A percentile compares a stretch with the other conserved stretches of the same genome.
Evolutionary conservation across 2,888 invertebrate species (phyloP).

Genomic region (Thereva unica): DNA sequence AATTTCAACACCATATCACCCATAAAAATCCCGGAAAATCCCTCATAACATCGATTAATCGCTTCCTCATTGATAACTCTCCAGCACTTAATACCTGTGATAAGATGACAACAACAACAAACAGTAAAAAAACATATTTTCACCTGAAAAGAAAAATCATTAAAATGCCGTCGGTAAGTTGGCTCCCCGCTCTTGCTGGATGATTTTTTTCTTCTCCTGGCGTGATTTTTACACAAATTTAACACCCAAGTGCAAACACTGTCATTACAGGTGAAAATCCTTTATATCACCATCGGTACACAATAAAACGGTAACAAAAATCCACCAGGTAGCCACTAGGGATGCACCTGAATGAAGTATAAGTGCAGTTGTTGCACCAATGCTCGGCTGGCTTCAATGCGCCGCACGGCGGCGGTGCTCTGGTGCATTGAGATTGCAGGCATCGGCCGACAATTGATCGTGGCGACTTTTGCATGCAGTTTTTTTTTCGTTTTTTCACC

Average conservation of each 20-base stretch:
- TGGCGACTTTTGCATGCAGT: no score
- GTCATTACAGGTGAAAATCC: neutral
- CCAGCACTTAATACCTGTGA: no score
- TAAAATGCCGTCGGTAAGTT: neutral
- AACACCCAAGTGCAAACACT: constrained; percentile 16
- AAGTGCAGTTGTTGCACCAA: no score
- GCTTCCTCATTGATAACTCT: no score
- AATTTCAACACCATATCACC: no score
- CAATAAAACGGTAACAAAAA: constrained; percentile 3
- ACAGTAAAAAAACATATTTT: no score
- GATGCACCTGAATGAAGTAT: neutral
- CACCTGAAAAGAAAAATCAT: no score
- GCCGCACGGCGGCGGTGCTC: constrained; percentile 4
- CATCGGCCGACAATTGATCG: constrained; percentile 14
- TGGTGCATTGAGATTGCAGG: constrained; percentile 6
- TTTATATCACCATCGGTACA: constrained; percentile 2
- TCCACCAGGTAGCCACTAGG: neutral
- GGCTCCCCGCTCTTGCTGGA: neutral
- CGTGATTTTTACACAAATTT: constrained; percentile 14
- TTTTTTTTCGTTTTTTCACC: neutral
- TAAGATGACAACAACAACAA: no score
- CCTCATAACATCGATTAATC: no score
- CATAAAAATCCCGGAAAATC: no score
- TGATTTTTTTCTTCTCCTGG: neutral
- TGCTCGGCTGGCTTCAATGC: neutral